Conservation (phyloP, 2,113 vertebrate species). For the Herpailurus yagouaroundi region DNA sequence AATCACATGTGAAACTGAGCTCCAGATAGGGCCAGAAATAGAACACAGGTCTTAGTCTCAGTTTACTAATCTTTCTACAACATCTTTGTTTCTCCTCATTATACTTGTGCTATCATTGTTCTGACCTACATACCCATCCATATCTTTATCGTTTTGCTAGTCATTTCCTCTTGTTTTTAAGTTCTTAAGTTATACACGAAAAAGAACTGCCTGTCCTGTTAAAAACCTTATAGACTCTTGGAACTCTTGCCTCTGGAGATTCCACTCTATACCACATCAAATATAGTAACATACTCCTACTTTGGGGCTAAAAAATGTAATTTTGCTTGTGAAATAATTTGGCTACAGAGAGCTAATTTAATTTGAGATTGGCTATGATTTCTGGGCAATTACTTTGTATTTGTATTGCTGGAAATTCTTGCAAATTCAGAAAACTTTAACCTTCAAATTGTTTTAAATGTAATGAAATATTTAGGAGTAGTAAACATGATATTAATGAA, state of each 20-base stretch:
- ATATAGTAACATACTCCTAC: not conserved
- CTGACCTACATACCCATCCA: not conserved
- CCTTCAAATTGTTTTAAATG: constrained; percentile 66
- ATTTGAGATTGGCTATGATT: constrained; percentile 70
- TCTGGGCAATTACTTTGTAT: constrained; percentile 63
- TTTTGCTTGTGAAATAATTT: constrained; percentile 68
- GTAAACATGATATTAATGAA: constrained; percentile 59
- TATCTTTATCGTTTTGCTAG: not conserved
- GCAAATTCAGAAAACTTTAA: constrained; percentile 62
- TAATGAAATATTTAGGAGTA: constrained; percentile 73
- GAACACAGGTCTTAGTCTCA: not conserved
- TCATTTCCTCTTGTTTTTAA: constrained; percentile 36
- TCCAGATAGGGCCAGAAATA: not conserved
- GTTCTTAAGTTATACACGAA: not conserved
- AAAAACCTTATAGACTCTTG: not conserved
- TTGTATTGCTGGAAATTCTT: constrained; percentile 51
- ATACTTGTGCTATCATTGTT: not conserved
- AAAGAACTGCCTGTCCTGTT: not conserved
- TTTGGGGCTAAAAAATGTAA: constrained; percentile 24
- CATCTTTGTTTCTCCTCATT: not conserved
- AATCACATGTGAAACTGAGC: not conserved
- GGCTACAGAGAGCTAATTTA: constrained; percentile 60
- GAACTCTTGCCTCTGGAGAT: not conserved
- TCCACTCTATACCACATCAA: not conserved
- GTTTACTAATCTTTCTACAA: not conserved